These are phyloP conservation scores for Pristiophorus japonicus DNA, from an alignment of 2,113 vertebrate genomes.

Conservation along the genomic window DNA sequence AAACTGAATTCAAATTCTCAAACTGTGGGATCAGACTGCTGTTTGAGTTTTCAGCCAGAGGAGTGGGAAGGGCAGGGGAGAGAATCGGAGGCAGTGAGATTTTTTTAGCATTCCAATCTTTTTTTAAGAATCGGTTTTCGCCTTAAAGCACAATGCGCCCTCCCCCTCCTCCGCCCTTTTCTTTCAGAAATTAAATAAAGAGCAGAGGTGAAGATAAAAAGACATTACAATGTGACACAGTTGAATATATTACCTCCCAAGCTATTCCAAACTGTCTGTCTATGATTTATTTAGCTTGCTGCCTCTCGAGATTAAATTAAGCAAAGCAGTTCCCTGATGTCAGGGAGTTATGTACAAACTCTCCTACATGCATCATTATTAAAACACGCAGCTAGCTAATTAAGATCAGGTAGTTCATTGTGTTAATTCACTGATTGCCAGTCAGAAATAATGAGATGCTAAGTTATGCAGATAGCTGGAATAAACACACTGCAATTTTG, in stretches of 20 bases:
- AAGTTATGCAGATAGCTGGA: background rate
- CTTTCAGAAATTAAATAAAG: background rate
- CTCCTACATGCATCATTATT: background rate
- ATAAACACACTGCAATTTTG: background rate
- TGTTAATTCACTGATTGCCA: background rate
- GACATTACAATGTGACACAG: background rate
- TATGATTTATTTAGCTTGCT: background rate
- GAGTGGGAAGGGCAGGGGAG: background rate
- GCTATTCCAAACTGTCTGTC: background rate
- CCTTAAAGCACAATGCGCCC: background rate
- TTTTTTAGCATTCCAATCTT: background rate
- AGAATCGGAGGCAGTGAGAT: background rate
- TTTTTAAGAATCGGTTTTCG: background rate
- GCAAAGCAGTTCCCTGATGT: background rate
- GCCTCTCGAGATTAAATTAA: conserved; percentile 25
- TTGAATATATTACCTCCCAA: background rate
- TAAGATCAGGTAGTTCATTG: conserved; percentile 17
- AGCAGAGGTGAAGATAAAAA: background rate
- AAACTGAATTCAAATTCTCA: background rate
- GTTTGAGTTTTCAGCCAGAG: background rate
- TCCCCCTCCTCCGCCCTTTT: background rate
- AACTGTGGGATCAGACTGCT: background rate
- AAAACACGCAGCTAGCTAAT: conserved; percentile 1
- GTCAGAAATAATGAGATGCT: background rate
- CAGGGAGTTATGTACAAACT: background rate